A percentile compares a stretch with the other conserved stretches of the same genome.
Evolutionary conservation across 2,113 vertebrate species (phyloP).

Genomic region (Lophochroa leadbeateri): DNA sequence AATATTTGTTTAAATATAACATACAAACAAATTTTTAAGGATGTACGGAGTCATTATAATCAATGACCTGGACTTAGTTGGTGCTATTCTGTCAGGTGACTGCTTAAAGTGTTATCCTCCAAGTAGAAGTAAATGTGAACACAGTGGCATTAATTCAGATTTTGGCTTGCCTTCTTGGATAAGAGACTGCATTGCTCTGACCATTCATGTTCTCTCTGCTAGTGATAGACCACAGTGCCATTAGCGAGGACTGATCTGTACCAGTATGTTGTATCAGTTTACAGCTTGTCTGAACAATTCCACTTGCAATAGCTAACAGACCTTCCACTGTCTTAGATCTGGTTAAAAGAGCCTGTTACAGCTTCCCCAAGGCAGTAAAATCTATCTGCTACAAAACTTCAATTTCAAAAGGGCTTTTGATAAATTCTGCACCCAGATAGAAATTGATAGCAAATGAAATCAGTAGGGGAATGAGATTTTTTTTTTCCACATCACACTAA

Average conservation of each 20-base stretch:
- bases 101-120: neutral
- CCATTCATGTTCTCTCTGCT: neutral
- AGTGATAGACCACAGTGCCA: neutral
- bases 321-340: conserved; percentile 14
- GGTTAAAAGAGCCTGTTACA: neutral
- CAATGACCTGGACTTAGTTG: neutral
- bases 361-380: conserved; percentile 21
- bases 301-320: conserved; percentile 34
- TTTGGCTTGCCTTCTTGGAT: neutral
- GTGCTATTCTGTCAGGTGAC: neutral
- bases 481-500: neutral
- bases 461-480: neutral
- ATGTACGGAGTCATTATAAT: neutral
- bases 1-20: neutral
- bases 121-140: neutral
- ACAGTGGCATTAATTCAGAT: neutral
- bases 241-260: neutral
- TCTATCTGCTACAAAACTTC: neutral
- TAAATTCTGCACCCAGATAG: neutral
- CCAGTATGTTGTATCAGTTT: neutral
- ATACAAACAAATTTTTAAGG: neutral
- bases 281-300: conserved; percentile 23
- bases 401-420: neutral
- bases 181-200: neutral
- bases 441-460: conserved; percentile 18